Base-by-base conservation (phyloP, 2,888 invertebrate species). In the Cinara cedri region DNA sequence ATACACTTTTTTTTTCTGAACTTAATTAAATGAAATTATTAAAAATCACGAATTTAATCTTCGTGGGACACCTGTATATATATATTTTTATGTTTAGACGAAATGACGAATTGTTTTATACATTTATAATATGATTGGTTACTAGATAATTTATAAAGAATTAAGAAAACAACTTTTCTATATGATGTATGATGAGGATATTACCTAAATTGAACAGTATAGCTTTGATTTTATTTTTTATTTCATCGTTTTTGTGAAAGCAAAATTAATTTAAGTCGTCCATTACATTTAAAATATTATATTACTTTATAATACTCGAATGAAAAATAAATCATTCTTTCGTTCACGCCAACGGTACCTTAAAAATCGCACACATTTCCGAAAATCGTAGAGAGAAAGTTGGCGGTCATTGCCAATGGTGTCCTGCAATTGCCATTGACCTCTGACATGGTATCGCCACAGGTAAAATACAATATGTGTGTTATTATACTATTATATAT, bases 371-470 rank as follows among this genome's bases (percentile, higher is more conserved):
- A 63, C 13, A 44, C 65, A 74, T 74, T 51, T 42, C 21, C 74
- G 51, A 75, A 75, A 75, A 65, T 49, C 24, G 51, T 1, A 3
- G 19, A 42, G 78, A 68, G 78, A 78, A 78, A 78, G 78, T 70
- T 21, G 49, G 19, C 68, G 51, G 24, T 42, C 51, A 42, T 54
- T 34, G 34, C 34, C 34, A 34, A 34, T 34, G 6, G 6, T 34
- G 34, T 34, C 34, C 34, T 4, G 34, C 34, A 34, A 54, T 46
- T 76, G 46, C 24, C 49, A 49, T 57, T 76, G 76, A 76, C 68
- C 76, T 76, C 57, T 66, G 76, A 66, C 75, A 76, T 66, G 19
- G 24, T 46, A 72, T 19, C 42, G 21, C 72, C 34, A 16, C 11
- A 14, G 14, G 62, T 63, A 74, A 63, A 63, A 74, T 62, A 6